Base-by-base conservation (phyloP, 2,888 invertebrate genomes). In the Diloba caeruleocephala region DNA sequence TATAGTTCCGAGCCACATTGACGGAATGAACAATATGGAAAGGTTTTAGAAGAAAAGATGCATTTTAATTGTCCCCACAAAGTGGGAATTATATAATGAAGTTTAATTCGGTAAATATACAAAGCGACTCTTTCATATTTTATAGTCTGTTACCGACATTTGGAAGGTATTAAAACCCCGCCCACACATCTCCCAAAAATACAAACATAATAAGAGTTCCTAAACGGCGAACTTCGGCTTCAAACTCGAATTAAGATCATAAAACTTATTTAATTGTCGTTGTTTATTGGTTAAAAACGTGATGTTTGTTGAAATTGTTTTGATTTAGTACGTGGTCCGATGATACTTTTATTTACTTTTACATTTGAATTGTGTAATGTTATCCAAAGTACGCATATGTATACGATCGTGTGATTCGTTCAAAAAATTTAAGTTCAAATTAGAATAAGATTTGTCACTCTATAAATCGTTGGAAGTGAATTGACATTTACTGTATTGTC, bases 1-100 rank as follows among this genome's bases (percentile, higher is more conserved):
- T 69, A 72, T 74, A 65, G 73, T 74, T 65, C 54, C 73, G 65
- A 60, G 71, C 61, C 62, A 68, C 75, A 70, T 72, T 65, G 61
- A 46, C 38, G 57, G 53, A 38, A 25, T 53, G 48, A 71, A 78
- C 72, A 77, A 65, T 72, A 58, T 42, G 38, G 14, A 12, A 17
- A 32, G 33, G 33, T 43, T 42, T 55, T 57, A 29, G n/a, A n/a
- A n/a, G n/a, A 60, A 69, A 68, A 64, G 39, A 48, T 43, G 55
- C 4, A 32, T 71, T 71, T 61, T 56, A 68, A 71, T 69, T 71
- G 44, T n/a, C 34, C 34, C 23, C 33, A 41, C 54, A 36, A 48
- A 48, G 38, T 45, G 42, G 10, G 36, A 42, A 41, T 28, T 41
- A 44, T 34, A 23, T 44, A 50, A 52, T 53, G 38, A 52, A 61